phyloP scores from a whole-genome alignment of 2,113 vertebrate genomes.

The Scomber japonicus region DNA sequence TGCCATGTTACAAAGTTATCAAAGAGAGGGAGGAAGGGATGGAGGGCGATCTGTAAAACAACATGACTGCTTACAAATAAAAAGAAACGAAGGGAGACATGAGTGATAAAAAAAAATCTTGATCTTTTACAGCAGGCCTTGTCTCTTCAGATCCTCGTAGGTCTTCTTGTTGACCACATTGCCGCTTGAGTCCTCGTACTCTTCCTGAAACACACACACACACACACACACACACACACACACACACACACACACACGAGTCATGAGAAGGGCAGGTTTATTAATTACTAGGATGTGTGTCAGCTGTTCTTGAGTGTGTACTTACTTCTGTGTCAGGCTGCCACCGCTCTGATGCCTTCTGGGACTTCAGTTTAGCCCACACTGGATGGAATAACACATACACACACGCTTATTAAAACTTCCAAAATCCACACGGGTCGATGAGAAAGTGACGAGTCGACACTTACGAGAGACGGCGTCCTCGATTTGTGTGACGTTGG shows the following conservation, averaged over 20 bases:
- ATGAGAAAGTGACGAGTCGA: accelerated
- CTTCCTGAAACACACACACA: slow-evolving; percentile 86
- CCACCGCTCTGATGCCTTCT: slow-evolving; percentile 97
- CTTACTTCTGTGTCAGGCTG: slow-evolving; percentile 98
- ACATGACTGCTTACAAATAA: slow-evolving; percentile 58
- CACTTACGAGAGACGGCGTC: slow-evolving; percentile 94
- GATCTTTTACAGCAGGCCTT: slow-evolving; percentile 89
- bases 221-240: too few relatives aligned
- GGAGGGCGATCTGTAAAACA: slow-evolving; percentile 53
- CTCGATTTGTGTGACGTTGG: slow-evolving; percentile 98
- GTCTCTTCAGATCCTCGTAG: slow-evolving; percentile 97
- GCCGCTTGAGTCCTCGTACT: slow-evolving; percentile 97
- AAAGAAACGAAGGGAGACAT: slow-evolving; percentile 21
- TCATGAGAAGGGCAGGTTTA: not conserved
- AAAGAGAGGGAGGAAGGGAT: slow-evolving; percentile 32
- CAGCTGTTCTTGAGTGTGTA: not conserved
- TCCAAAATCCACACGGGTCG: too few relatives aligned
- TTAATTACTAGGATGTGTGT: not conserved
- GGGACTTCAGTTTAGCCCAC: slow-evolving; percentile 98
- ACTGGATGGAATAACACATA: slow-evolving; percentile 81
- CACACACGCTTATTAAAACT: not conserved
- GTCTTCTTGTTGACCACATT: slow-evolving; percentile 99
- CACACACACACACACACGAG: too few relatives aligned
- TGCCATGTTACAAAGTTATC: slow-evolving; percentile 55
- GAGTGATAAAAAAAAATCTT: slow-evolving; percentile 19